Base-by-base conservation (phyloP, 1,140 invertebrate species). In the Akabosia matsudoensis region DNA sequence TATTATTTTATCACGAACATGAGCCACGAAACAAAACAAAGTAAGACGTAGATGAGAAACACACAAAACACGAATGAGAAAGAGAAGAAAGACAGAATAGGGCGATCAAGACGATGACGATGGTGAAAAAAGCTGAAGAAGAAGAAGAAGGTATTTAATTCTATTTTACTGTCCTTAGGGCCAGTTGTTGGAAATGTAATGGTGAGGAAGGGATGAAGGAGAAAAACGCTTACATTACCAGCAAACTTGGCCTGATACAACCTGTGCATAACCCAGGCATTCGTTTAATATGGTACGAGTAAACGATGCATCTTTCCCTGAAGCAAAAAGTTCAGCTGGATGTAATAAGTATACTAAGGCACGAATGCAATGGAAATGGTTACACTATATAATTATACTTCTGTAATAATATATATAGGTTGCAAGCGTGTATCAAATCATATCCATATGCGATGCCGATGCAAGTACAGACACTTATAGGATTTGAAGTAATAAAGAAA, bases 141-240 rank as follows among this genome's bases (percentile, higher is more conserved):
- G 18, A 45, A 7, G 18, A 45, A 22, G n/a, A n/a, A 67, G 61
- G 61, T 67, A 67, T 67, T 67, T 67, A 67, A 67, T 67, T 67
- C 61, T 67, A 67, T 67, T 67, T 67, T 30, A 67, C 61, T 67
- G 61, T 67, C 61, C 61, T 24, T 30, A 67, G 61, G 61, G 61
- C 61, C 28, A 67, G 61, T 67, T 67, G 61, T 67, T 67, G 61
- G 61, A 67, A 67, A 67, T 67, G 26, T 67, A 67, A 67, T 30
- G 61, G 61, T 67, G 61, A 67, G 61, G 61, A 67, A 67, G 61
- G 61, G 61, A 67, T 67, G 61, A 67, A 67, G n/a, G n/a, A n/a
- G n/a, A n/a, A 24, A 67, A 31, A 3, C 61, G 10, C 28, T 67
- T 67, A 30, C 54, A 61, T 24, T n/a, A 22, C 7, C 24, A 16